These are phyloP conservation scores for Yponomeuta evonymella DNA, from an alignment of 2,888 invertebrate genomes.

Conservation along the genomic window DNA sequence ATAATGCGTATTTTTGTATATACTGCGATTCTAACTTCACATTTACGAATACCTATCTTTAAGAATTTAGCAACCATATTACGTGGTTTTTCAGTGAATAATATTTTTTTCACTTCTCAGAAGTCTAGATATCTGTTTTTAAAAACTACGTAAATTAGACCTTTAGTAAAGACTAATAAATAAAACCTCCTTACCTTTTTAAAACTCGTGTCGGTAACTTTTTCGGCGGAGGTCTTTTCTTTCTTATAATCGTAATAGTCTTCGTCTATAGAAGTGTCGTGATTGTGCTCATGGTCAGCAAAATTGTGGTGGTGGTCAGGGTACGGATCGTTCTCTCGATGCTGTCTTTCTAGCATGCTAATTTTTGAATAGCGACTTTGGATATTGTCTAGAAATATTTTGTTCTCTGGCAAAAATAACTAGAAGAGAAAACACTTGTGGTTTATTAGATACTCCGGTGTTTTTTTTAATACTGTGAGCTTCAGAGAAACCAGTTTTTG, in stretches of 20 bases:
- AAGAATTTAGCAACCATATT: too few relatives aligned
- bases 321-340: neutral
- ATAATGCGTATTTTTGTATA: too few relatives aligned
- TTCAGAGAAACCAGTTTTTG: too few relatives aligned
- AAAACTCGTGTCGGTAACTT: neutral
- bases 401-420: constrained; percentile 10
- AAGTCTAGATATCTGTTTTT: too few relatives aligned
- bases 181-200: neutral
- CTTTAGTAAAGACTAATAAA: neutral
- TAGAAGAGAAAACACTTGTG: neutral
- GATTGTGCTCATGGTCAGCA: neutral
- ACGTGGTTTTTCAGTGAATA: too few relatives aligned
- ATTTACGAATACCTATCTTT: too few relatives aligned
- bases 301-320: neutral
- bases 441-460: too few relatives aligned
- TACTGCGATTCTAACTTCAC: too few relatives aligned
- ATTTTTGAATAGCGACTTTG: neutral
- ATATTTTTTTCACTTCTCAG: too few relatives aligned
- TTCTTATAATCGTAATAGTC: constrained; percentile 33
- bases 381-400: neutral
- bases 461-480: too few relatives aligned
- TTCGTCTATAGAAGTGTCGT: constrained; percentile 26
- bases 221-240: constrained; percentile 22
- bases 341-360: neutral
- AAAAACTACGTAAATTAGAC: neutral